Percentiles rank a stretch among this genome's conserved stretches.
These are phyloP conservation scores for Ailuropoda melanoleuca DNA, from an alignment of 2,113 vertebrate genomes.

Conservation along the genomic window DNA sequence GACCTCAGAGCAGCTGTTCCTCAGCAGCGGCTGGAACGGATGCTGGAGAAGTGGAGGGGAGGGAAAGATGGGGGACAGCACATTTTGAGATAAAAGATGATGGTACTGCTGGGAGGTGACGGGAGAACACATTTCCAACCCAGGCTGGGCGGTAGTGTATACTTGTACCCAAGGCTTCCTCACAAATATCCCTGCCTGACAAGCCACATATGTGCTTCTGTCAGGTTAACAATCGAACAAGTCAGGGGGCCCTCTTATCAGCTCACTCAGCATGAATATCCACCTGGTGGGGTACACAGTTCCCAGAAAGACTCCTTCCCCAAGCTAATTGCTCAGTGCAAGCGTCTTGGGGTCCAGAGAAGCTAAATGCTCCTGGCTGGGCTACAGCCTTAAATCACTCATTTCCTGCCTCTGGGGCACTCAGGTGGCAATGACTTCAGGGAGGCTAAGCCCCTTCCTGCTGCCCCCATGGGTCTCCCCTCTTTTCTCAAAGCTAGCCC, in stretches of 20 bases:
- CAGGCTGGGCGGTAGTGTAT: not conserved
- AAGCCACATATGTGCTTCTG: not conserved
- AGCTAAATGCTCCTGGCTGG: no score
- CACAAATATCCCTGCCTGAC: not conserved
- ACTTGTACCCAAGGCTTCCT: not conserved
- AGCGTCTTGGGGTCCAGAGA: not conserved
- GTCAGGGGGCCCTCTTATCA: not conserved
- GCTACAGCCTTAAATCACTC: not conserved
- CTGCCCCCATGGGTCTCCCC: not conserved
- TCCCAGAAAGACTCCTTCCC: not conserved
- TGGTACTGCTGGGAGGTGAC: not conserved
- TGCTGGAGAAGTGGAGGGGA: not conserved
- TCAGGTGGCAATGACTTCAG: not conserved
- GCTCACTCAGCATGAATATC: not conserved
- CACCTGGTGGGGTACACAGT: not conserved
- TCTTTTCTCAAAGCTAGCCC: not conserved
- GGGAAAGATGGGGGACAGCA: not conserved
- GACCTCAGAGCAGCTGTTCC: slow-evolving; percentile 81
- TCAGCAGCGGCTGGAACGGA: slow-evolving; percentile 72
- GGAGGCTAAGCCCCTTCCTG: not conserved
- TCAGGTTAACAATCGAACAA: not conserved
- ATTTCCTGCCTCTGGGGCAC: not conserved
- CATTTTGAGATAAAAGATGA: slow-evolving; percentile 68
- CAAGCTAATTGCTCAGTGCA: not conserved
- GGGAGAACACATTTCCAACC: not conserved